phyloP scores from a whole-genome alignment of 2,113 vertebrate genomes.

The Pithys albifrons region DNA sequence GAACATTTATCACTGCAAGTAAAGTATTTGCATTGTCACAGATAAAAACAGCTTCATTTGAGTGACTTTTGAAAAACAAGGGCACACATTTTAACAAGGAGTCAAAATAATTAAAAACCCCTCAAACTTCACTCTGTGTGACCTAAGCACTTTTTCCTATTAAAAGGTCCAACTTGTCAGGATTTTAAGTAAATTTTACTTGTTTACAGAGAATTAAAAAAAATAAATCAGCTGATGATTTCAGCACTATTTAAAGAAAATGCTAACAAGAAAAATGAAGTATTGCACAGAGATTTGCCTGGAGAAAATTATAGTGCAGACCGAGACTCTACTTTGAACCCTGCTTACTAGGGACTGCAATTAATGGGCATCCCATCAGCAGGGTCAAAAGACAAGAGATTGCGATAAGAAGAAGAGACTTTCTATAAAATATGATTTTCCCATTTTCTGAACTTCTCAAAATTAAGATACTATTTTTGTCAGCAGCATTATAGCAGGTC shows the following conservation, averaged over 20 bases:
- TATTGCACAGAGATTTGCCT: neutral
- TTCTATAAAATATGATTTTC: neutral
- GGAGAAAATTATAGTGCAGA: neutral
- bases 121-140: neutral
- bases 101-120: neutral
- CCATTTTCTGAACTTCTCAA: neutral
- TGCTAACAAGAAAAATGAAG: neutral
- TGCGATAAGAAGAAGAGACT: neutral
- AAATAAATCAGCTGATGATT: neutral
- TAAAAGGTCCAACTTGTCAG: neutral
- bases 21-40: slow-evolving; percentile 22
- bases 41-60: slow-evolving; percentile 55
- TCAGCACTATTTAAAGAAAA: neutral
- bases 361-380: neutral
- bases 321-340: neutral
- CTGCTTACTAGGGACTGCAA: neutral
- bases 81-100: neutral
- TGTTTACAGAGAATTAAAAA: neutral
- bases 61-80: slow-evolving; percentile 7
- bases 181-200: neutral
- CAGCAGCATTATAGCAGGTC: neutral
- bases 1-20: slow-evolving; percentile 30
- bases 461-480: neutral
- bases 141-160: neutral
- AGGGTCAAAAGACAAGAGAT: neutral